Percentiles rank a stretch among this genome's conserved stretches.
These are phyloP conservation scores for Drosophila aldrichi DNA, from an alignment of 2,888 invertebrate genomes.

Conservation along the genomic window DNA sequence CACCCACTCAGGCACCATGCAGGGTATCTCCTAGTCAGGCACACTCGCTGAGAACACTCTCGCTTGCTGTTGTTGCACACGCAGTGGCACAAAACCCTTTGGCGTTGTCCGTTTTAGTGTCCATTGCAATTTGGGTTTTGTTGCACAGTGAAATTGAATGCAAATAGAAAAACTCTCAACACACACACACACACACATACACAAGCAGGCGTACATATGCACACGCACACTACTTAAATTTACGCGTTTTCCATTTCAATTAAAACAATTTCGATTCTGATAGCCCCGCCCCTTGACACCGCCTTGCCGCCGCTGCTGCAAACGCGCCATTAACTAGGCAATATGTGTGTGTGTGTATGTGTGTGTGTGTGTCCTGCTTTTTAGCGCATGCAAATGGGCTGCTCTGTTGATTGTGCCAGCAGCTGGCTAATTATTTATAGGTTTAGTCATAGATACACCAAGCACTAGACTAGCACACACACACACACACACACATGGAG, in stretches of 20 bases:
- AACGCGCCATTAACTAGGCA: slow-evolving; percentile 68
- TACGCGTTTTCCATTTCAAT: slow-evolving; percentile 78
- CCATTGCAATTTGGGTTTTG: slow-evolving; percentile 75
- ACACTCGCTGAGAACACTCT: background rate
- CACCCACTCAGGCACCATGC: background rate
- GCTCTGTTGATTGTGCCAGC: slow-evolving; percentile 54
- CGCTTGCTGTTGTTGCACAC: slow-evolving; percentile 1
- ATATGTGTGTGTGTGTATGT: no score
- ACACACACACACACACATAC: slow-evolving; percentile 10
- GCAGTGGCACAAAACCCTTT: slow-evolving; percentile 1
- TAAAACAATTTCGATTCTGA: slow-evolving; percentile 70
- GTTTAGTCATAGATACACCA: slow-evolving; percentile 26
- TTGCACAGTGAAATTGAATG: slow-evolving; percentile 79
- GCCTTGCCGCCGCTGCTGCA: slow-evolving; percentile 32
- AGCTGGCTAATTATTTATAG: slow-evolving; percentile 71
- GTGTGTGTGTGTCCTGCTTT: slow-evolving; percentile 32
- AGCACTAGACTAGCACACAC: background rate
- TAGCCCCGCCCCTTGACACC: slow-evolving; percentile 10
- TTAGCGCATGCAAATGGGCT: slow-evolving; percentile 68
- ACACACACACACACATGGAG: background rate
- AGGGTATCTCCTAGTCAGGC: background rate
- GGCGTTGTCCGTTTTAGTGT: slow-evolving; percentile 52
- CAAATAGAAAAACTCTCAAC: slow-evolving; percentile 75
- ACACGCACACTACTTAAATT: slow-evolving; percentile 68
- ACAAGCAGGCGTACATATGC: slow-evolving; percentile 13